Conservation (phyloP, 2,113 vertebrate genomes). For the Triplophysa tibetana region DNA sequence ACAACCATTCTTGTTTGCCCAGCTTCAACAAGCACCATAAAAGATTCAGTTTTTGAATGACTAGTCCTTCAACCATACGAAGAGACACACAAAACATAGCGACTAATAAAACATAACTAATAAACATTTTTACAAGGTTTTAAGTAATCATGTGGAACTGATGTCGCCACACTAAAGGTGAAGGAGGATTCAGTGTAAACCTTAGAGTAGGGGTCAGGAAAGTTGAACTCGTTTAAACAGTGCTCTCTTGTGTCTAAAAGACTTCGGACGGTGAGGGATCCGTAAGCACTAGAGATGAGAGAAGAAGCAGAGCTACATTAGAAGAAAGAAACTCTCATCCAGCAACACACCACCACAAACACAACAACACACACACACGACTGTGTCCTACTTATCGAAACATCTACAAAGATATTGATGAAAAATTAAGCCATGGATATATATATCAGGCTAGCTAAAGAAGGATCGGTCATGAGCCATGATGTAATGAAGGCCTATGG, state of each 20-base stretch:
- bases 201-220: slow-evolving; percentile 97
- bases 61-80: background rate
- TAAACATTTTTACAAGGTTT: background rate
- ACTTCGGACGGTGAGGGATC: slow-evolving; percentile 96
- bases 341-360: slow-evolving; percentile 13
- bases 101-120: too few species aligned
- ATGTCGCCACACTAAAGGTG: slow-evolving; percentile 12
- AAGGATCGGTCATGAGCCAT: background rate
- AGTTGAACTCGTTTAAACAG: slow-evolving; percentile 98
- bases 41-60: too few species aligned
- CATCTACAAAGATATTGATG: background rate
- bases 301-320: slow-evolving; percentile 64
- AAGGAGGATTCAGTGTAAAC: slow-evolving; percentile 71
- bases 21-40: too few species aligned
- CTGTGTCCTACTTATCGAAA: background rate
- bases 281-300: slow-evolving; percentile 84
- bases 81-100: slow-evolving; percentile 12
- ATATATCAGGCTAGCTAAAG: background rate
- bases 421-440: background rate
- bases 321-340: slow-evolving; percentile 45
- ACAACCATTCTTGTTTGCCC: too few species aligned
- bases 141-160: background rate
- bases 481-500: background rate
- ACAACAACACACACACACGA: background rate
- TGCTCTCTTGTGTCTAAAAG: slow-evolving; percentile 96